Conservation (phyloP, 1,140 invertebrate species). For the Scaptodrosophila lebanonensis region DNA sequence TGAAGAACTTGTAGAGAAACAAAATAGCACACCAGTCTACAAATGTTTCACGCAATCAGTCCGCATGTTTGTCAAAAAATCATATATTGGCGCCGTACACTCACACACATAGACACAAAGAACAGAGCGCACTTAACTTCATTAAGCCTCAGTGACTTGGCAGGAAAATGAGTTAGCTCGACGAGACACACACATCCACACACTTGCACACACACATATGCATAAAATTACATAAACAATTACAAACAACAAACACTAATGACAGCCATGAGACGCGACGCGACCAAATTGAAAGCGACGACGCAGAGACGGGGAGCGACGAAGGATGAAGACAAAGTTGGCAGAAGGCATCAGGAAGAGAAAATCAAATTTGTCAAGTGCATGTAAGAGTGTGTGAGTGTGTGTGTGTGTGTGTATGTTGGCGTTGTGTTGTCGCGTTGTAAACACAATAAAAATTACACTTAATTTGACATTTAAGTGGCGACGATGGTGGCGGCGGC, state of each 20-base stretch:
- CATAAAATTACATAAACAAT: conserved; percentile 51
- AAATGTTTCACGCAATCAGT: too few relatives aligned
- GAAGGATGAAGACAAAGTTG: not conserved
- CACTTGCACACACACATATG: conserved; percentile 21
- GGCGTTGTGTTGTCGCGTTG: conserved; percentile 29
- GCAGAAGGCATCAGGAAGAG: conserved; percentile 33
- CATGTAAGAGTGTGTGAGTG: conserved; percentile 8
- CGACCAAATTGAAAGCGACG: not conserved
- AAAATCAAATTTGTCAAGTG: conserved; percentile 71
- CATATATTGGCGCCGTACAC: too few relatives aligned
- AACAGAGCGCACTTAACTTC: conserved; percentile 41
- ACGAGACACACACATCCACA: conserved; percentile 3
- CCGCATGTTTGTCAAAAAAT: too few relatives aligned
- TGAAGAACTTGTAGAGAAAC: too few relatives aligned
- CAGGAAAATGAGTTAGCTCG: conserved; percentile 31
- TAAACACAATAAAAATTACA: conserved; percentile 73
- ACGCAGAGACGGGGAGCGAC: not conserved
- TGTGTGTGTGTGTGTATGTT: conserved; percentile 18
- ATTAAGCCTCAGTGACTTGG: too few relatives aligned
- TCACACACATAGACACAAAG: too few relatives aligned
- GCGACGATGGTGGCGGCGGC: conserved; percentile 35
- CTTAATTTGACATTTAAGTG: conserved; percentile 73
- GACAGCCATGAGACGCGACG: conserved; percentile 23
- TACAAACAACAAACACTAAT: conserved; percentile 41
- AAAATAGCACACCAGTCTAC: too few relatives aligned